Conservation (phyloP, 92 coral and sea anemone species). For the Actinostola sp. region DNA sequence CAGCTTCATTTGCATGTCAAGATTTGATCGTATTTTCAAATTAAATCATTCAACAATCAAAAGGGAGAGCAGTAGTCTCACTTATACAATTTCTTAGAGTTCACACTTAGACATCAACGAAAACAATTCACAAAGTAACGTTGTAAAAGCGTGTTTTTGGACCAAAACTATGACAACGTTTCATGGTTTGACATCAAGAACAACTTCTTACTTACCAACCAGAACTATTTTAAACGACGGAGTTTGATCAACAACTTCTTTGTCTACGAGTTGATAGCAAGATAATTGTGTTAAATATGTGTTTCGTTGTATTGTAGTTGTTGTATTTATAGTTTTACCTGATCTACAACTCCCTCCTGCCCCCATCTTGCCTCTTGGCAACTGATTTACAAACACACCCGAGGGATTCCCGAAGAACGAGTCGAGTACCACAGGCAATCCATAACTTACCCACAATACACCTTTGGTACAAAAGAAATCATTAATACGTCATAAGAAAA, state of each 20-base stretch:
- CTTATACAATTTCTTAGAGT: no score
- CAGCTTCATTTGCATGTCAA: not conserved
- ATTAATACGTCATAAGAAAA: no score
- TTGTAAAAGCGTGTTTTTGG: not conserved
- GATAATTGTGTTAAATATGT: not conserved
- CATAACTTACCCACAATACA: no score
- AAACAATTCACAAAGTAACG: not conserved
- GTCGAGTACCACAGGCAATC: no score
- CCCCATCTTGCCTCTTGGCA: slow-evolving; percentile 67
- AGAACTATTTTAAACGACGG: slow-evolving; percentile 95
- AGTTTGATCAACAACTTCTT: slow-evolving; percentile 66
- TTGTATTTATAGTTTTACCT: slow-evolving; percentile 24
- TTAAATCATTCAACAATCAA: not conserved
- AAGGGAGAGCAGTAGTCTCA: no score
- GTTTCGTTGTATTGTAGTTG: not conserved
- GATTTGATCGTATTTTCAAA: not conserved
- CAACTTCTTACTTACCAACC: slow-evolving; percentile 74
- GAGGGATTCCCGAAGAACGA: slow-evolving; percentile 9
- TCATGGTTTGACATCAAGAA: not conserved
- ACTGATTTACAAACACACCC: not conserved
- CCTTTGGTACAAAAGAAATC: no score
- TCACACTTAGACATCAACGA: no score
- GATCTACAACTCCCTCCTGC: slow-evolving; percentile 73
- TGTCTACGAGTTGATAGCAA: slow-evolving; percentile 30
- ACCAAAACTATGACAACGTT: not conserved